A percentile compares a stretch with the other conserved stretches of the same genome.
These are phyloP conservation scores for Daubentonia madagascariensis DNA, from an alignment of 2,113 vertebrate species.

Conservation along the genomic window DNA sequence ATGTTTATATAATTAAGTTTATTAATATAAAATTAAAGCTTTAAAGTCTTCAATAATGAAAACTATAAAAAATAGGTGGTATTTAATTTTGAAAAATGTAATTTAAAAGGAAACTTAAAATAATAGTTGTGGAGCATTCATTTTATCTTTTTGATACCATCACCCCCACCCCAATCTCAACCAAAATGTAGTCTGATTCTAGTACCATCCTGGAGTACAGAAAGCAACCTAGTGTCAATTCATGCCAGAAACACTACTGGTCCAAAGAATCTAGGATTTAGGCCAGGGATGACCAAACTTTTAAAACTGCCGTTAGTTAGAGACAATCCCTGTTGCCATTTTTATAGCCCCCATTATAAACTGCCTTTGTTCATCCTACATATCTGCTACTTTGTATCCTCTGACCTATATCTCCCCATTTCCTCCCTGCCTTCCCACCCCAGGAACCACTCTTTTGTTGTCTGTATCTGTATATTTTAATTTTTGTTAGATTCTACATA, in stretches of 20 bases:
- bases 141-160: background rate
- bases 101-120: background rate
- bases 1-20: constrained; percentile 44
- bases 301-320: background rate
- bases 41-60: constrained; percentile 33
- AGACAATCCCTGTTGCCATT: background rate
- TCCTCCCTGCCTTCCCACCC: background rate
- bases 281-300: background rate
- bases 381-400: background rate
- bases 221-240: background rate
- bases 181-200: background rate
- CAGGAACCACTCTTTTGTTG: background rate
- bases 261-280: background rate
- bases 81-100: constrained; percentile 7
- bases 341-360: background rate
- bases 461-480: background rate
- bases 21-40: constrained; percentile 56
- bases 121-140: background rate
- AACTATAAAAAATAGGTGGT: background rate
- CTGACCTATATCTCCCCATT: background rate
- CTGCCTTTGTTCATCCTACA: background rate
- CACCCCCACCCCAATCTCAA: rapidly evolving
- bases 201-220: background rate
- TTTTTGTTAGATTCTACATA: background rate
- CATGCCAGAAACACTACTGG: background rate